phyloP scores from a whole-genome alignment of 92 coral and sea anemone genomes.

The Zoanthus sansibaricus region DNA sequence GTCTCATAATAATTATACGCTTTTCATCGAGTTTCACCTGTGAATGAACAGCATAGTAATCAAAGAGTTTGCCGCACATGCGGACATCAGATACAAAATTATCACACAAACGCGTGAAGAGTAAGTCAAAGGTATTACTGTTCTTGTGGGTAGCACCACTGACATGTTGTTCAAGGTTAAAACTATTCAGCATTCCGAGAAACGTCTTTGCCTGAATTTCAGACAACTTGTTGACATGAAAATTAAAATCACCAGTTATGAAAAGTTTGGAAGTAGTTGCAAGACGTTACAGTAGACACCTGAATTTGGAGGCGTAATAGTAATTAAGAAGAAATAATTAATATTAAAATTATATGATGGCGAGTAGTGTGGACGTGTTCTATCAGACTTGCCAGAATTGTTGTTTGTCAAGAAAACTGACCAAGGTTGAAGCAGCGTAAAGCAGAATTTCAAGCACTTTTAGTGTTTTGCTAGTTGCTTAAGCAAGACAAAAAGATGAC shows the following conservation, averaged over 20 bases:
- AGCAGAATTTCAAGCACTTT: too few relatives aligned
- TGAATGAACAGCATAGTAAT: too few relatives aligned
- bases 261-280: conserved; percentile 11
- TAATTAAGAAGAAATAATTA: too few relatives aligned
- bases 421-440: too few relatives aligned
- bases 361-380: too few relatives aligned
- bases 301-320: too few relatives aligned
- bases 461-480: too few relatives aligned
- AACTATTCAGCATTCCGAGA: not conserved
- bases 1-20: conserved; percentile 48
- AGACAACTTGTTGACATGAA: conserved; percentile 9
- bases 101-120: conserved; percentile 30
- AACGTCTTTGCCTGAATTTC: conserved; percentile 13
- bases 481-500: too few relatives aligned
- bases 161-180: conserved; percentile 29
- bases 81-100: too few relatives aligned
- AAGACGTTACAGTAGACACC: not conserved
- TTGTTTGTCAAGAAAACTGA: too few relatives aligned
- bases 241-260: not conserved
- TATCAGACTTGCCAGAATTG: too few relatives aligned
- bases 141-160: conserved; percentile 2
- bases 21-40: conserved; percentile 19
- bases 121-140: conserved; percentile 49
- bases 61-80: not conserved
- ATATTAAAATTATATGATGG: too few relatives aligned